phyloP scores from a whole-genome alignment of 2,797 vertebrate species.

The Helostoma temminkii region DNA sequence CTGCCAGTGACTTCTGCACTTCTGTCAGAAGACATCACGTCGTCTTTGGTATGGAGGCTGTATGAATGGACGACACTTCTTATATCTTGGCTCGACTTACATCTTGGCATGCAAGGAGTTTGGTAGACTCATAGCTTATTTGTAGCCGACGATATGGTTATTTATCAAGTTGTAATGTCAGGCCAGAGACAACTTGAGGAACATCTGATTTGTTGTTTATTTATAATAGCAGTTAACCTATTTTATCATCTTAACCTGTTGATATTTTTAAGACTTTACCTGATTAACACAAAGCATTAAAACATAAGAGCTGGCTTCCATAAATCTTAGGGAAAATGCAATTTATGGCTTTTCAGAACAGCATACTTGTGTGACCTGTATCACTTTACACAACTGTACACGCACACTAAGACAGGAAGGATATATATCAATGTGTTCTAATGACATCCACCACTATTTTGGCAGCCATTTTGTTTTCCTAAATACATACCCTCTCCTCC shows the following conservation, averaged over 20 bases:
- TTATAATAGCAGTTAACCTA: slow-evolving; percentile 40
- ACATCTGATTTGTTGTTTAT: slow-evolving; percentile 38
- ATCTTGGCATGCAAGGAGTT: slow-evolving; percentile 38
- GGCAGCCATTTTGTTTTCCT: slow-evolving; percentile 83
- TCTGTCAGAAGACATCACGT: slow-evolving; percentile 77
- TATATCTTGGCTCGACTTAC: slow-evolving; percentile 38
- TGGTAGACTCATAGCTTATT: slow-evolving; percentile 21
- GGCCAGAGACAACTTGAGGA: not conserved
- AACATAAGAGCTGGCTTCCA: slow-evolving; percentile 10
- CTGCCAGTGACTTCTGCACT: slow-evolving; percentile 68
- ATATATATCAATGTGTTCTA: slow-evolving; percentile 57
- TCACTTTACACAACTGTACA: slow-evolving; percentile 33
- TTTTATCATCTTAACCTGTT: slow-evolving; percentile 64
- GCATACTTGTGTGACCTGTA: slow-evolving; percentile 10
- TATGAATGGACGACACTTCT: slow-evolving; percentile 57
- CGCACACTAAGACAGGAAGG: slow-evolving; percentile 42
- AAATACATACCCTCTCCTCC: slow-evolving; percentile 76
- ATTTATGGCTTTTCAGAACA: slow-evolving; percentile 41
- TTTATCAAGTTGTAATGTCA: slow-evolving; percentile 40
- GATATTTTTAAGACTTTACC: slow-evolving; percentile 54
- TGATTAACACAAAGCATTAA: slow-evolving; percentile 51
- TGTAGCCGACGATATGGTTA: slow-evolving; percentile 4
- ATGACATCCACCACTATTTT: slow-evolving; percentile 68
- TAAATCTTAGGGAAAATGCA: slow-evolving; percentile 42
- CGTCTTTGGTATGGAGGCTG: slow-evolving; percentile 52